Base-by-base conservation (phyloP, 2,888 invertebrate species). In the Leptinotarsa peninsularis region DNA sequence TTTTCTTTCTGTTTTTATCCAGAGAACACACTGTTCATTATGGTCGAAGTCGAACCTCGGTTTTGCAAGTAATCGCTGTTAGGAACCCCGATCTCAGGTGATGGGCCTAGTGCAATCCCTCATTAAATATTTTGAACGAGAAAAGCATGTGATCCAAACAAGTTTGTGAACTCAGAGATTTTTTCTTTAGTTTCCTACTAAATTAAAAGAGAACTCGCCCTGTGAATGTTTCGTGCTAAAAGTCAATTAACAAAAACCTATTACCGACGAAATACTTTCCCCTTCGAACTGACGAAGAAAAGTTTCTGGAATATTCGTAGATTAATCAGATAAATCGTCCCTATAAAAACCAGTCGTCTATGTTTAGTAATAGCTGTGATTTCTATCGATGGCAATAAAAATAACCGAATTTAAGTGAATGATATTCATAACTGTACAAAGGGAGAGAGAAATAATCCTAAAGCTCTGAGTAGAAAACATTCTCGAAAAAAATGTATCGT, bases 211-310 rank as follows among this genome's bases (percentile, higher is more conserved):
- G 71, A 73, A 71, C 67, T 21, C 58, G 5, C 21, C 43, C 50
- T 23, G 67, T 54, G 67, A 49, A 75, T 52, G 63, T 63, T 69
- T 68, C 75, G 63, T 75, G 75, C 58, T 54, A 67, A 63, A 49
- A 52, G 71, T 52, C 71, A 52, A 75, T 75, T 75, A 75, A 67
- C 71, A 27, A 67, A 67, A 67, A 58, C 60, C 71, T 67, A 71
- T 74, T 72, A 74, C 66, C 17, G 66, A n/a, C 43, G 67, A 74
- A 71, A 60, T 75, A 71, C 43, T 63, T 63, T 63, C 43, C 63
- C 17, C 63, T 63, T 43, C 63, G 43, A 63, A 27, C n/a, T 33
- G 27, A 3, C 63, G 43, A 63, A 63, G 63, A 43, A 63, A 43
- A 27, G 63, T 63, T 63, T 43, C 43, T 63, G 63, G n/a, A 63